Base-by-base conservation (phyloP, 2,797 vertebrate species). In the Margarornis squamiger region DNA sequence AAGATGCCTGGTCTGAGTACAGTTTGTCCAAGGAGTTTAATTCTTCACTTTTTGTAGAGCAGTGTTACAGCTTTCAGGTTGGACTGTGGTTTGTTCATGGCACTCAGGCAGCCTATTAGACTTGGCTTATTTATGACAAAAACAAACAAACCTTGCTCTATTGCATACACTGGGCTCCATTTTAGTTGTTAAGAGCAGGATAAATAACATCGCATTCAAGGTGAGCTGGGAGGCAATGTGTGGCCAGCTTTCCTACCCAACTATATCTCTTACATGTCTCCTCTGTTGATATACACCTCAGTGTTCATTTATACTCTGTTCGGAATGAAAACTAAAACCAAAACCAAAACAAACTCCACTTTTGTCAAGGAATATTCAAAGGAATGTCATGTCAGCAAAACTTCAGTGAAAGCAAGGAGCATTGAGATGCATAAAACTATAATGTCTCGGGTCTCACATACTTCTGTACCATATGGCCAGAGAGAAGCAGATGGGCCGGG, bases 401-500 rank as follows among this genome's bases (percentile, higher is more conserved):
- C 76, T 73, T 94, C 95, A 92, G 21, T 86, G 95, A 95, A 93
- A 96, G 65, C 43, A 36, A 88, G 90, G 67, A 93, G 94, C 85
- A 95, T 93, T 92, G 88, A 96, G 85, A 96, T 97, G 92, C 91
- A 95, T 90, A 90, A 93, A 95, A 80, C 91, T 91, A 58, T 95
- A 96, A 95, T 90, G 95, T 94, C 91, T 92, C 78, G 72, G 83
- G 74, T 91, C 67, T 73, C 62, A 86, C 80, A 76, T 77, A 91
- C 68, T 94, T 97, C 88, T 95, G 91, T 90, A 96, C 76, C 95
- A 97, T 96, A 96, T 98, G 97, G 95, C 95, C 84, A 90, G 71
- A 92, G 84, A 90, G 95, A 92, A 97, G 97, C 98, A 98, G 98
- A 98, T 98, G 98, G 98, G 96, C 94, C n/a, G 38, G 97, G 97